Evolutionary conservation across 2,113 vertebrate genomes (phyloP).

Genomic region (Guaruba guarouba): DNA sequence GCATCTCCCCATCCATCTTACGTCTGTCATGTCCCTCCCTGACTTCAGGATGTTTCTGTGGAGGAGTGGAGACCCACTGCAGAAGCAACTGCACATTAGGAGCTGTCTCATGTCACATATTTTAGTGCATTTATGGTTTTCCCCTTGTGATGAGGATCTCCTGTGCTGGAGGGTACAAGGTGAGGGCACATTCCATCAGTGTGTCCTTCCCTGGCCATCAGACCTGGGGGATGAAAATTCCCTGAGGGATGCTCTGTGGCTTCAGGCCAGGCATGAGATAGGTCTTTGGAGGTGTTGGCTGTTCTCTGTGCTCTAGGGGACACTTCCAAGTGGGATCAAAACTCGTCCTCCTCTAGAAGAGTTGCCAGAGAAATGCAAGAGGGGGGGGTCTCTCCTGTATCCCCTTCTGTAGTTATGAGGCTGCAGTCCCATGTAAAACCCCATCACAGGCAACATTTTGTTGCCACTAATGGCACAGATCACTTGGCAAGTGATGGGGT

Average conservation of each 20-base stretch:
- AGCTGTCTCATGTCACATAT: background rate
- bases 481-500: too few relatives aligned
- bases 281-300: background rate
- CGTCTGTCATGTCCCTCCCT: background rate
- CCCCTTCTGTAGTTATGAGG: background rate
- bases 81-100: background rate
- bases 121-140: background rate
- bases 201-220: background rate
- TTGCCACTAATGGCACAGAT: background rate
- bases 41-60: background rate
- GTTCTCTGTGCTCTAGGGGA: background rate
- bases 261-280: background rate
- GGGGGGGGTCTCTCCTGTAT: background rate
- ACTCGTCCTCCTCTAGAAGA: rapidly evolving
- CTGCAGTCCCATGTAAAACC: background rate
- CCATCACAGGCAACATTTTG: rapidly evolving
- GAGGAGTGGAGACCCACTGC: background rate
- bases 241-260: background rate
- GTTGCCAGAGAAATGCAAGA: background rate
- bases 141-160: background rate
- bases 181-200: rapidly evolving
- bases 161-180: background rate
- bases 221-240: background rate
- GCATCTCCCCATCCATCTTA: background rate
- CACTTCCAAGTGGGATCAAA: background rate